Evolutionary conservation across 2,797 vertebrate species (phyloP), one percentile per base, ranked within the genome.

Genomic region (Ctenopoma multispine): DNA sequence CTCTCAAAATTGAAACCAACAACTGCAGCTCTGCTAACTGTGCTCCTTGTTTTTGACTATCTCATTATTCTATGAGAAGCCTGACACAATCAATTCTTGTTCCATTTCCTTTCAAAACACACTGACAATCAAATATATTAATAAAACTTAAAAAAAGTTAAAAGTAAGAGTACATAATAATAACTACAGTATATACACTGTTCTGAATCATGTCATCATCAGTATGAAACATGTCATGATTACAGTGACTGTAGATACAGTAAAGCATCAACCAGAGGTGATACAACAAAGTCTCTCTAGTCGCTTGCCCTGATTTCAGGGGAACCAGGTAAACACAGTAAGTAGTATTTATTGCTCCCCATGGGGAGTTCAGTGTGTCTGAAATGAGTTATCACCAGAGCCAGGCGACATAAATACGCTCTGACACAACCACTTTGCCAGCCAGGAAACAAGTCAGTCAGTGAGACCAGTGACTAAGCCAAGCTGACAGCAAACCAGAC

Each of bases 351-450:
- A 89, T 74, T 80, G 84, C 55, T 56, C 15, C 77, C 81, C 21
- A 1, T 38, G 56, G 80, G 75, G 73, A 76, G 63, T 71, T 62
- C 64, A 46, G 73, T 49, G 72, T 20, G 83, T 82, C 75, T 82
- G 75, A 86, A 61, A 79, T 85, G 87, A 90, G 78, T 86, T 85
- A 87, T 85, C 72, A 74, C 77, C 70, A 57, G 7, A 24, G 49
- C 61, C 78, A 51, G 74, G 64, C 17, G 20, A 67, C 83, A 66
- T 91, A 89, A 91, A 90, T 89, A 83, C 72, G 31, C 69, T 29
- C 53, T 68, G 80, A 89, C 87, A 81, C 47, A 21, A 36, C 49
- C 62, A 36, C 80, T 80, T 80, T 58, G 67, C 77, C 75, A 65
- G 67, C 79, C 84, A 78, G 86, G 81, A 86, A 87, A 81, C 79